A percentile compares a stretch with the other conserved stretches of the same genome.
Conservation (phyloP, 2,888 invertebrate species). For the Apantesis nais region DNA sequence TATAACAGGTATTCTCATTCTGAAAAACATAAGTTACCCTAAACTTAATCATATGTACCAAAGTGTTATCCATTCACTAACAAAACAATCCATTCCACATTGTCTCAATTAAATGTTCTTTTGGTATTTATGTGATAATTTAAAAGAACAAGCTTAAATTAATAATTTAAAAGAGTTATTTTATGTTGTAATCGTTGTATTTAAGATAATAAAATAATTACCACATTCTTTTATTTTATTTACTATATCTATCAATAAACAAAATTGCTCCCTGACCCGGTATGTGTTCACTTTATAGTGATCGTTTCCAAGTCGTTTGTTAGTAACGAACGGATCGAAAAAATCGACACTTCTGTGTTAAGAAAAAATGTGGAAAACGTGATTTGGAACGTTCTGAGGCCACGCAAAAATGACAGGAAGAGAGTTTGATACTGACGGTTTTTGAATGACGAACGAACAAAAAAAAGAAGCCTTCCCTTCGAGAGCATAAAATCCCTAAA, state of each 20-base stretch:
- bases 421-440: no score
- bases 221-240: slow-evolving; percentile 39
- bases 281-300: neutral
- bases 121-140: slow-evolving; percentile 80
- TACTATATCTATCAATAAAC: neutral
- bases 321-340: no score
- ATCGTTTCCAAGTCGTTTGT: no score
- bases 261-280: neutral
- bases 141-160: slow-evolving; percentile 82
- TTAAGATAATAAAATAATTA: slow-evolving; percentile 78
- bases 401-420: no score
- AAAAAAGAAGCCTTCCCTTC: no score
- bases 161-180: slow-evolving; percentile 81
- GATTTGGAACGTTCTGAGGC: no score
- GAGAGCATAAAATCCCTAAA: no score
- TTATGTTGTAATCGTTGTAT: slow-evolving; percentile 84
- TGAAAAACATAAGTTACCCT: slow-evolving; percentile 45
- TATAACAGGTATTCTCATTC: slow-evolving; percentile 15
- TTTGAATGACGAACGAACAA: no score
- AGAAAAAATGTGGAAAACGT: no score
- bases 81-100: slow-evolving; percentile 75
- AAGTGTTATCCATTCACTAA: slow-evolving; percentile 53
- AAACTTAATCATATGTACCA: slow-evolving; percentile 55
- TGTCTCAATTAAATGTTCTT: slow-evolving; percentile 70
- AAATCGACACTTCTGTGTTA: no score